These are phyloP conservation scores for Holotrichia oblita DNA, from an alignment of 1,140 invertebrate species.

Conservation along the genomic window DNA sequence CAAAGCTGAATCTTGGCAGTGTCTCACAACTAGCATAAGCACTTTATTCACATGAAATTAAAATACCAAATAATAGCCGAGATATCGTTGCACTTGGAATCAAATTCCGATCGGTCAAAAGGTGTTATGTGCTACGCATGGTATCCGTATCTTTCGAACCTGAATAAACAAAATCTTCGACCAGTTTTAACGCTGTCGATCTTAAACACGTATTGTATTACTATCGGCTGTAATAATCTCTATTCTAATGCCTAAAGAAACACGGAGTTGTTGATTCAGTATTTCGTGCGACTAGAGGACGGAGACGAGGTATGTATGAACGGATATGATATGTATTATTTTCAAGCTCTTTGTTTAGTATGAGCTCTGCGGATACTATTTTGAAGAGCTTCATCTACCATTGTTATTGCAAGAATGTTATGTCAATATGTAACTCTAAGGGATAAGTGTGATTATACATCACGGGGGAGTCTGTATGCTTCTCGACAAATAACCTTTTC, in stretches of 20 bases:
- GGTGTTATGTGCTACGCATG: conserved; percentile 44
- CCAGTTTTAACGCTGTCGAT: conserved; percentile 38
- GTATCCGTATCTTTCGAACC: conserved; percentile 42
- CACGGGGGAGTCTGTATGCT: neutral
- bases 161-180: conserved; percentile 46
- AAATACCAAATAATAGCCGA: neutral
- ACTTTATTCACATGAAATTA: neutral
- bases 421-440: conserved; percentile 26
- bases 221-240: conserved; percentile 45
- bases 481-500: neutral
- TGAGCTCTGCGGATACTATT: neutral
- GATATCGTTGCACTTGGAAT: conserved; percentile 29
- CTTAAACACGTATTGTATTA: conserved; percentile 46
- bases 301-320: conserved; percentile 14
- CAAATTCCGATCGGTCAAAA: conserved; percentile 46
- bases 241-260: conserved; percentile 46
- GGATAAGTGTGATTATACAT: conserved; percentile 8
- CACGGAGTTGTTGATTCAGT: conserved; percentile 44
- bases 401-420: conserved; percentile 28
- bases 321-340: conserved; percentile 34
- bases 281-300: conserved; percentile 14
- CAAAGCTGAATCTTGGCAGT: neutral
- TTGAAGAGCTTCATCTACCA: neutral
- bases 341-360: conserved; percentile 15
- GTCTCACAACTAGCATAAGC: neutral